Conservation (phyloP, 2,113 vertebrate species). For the Callipepla californica region DNA sequence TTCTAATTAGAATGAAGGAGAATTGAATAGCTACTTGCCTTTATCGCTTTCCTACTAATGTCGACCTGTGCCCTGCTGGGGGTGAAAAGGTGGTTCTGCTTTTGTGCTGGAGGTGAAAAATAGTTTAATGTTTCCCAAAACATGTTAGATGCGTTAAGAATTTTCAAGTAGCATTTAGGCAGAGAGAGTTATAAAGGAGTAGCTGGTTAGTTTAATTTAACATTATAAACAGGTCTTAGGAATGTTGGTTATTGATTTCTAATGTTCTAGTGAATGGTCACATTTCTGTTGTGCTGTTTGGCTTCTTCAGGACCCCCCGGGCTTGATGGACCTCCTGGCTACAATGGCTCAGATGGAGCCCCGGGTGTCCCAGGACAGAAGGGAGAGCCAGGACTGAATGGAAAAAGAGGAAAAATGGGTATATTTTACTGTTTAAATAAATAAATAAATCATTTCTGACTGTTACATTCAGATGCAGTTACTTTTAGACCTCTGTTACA, state of each 20-base stretch:
- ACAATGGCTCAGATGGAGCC: slow-evolving; percentile 89
- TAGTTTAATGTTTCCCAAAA: neutral
- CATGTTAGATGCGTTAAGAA: neutral
- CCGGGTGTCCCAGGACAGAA: slow-evolving; percentile 87
- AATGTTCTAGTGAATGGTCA: neutral
- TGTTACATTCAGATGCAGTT: neutral
- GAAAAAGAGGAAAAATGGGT: slow-evolving; percentile 83
- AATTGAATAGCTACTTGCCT: neutral
- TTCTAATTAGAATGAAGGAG: neutral
- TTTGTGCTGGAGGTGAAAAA: neutral
- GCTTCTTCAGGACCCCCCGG: slow-evolving; percentile 85
- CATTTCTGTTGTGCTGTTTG: neutral
- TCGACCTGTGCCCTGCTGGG: neutral
- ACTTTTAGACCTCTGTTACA: neutral
- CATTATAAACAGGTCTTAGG: neutral
- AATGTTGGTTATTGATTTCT: neutral
- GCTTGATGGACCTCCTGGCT: slow-evolving; percentile 82
- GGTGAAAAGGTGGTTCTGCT: neutral
- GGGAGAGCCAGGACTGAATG: slow-evolving; percentile 90
- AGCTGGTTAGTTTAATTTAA: neutral
- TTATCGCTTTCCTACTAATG: neutral
- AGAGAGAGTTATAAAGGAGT: neutral
- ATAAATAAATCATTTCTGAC: neutral
- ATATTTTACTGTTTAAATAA: neutral
- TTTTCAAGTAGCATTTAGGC: neutral